Evolutionary conservation across 1,140 invertebrate genomes (phyloP), one percentile per base, ranked within the genome.

Genomic region (Hypsibius dujardini): DNA sequence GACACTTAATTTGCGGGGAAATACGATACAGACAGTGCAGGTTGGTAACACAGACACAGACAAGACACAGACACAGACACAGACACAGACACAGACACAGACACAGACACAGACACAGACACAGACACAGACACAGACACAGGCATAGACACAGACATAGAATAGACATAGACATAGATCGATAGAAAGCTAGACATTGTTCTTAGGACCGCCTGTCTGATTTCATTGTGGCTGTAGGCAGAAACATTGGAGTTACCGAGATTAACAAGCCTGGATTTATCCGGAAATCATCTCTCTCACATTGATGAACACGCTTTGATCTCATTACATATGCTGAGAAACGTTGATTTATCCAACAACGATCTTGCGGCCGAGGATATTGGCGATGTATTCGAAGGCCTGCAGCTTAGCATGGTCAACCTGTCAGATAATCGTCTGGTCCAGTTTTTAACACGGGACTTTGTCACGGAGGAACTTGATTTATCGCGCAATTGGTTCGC

Each of bases 1-100:
- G 42, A 67, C 62, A 15, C 62, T 67, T 7, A 67, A 42, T 45
- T 42, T 67, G 42, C 62, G 62, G 12, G 62, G 62, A 12, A 67
- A 67, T 67, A 3, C 12, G 12, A 67, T 67, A 15, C 12, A 45
- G 62, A 42, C 42, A 7, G 42, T 67, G 3, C 12, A 67, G 3
- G 42, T 12, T 12, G 62, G 45, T 12, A 67, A 28, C 28, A 28
- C 28, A 28, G 28, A 28, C 28, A 28, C 28, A 28, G 28, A 28
- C 28, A 28, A 28, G 28, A 28, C 28, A 28, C 28, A 28, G 28
- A 28, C 28, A 28, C 28, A 28, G 28, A 28, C 28, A 28, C 28
- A 28, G 28, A 28, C 28, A 28, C 28, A 28, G 28, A 28, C 28
- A 28, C 28, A 28, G 28, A 28, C 28, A 28, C 28, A 28, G 28